Conservation (phyloP, 2,888 invertebrate genomes). For the Andricus quercusramuli region DNA sequence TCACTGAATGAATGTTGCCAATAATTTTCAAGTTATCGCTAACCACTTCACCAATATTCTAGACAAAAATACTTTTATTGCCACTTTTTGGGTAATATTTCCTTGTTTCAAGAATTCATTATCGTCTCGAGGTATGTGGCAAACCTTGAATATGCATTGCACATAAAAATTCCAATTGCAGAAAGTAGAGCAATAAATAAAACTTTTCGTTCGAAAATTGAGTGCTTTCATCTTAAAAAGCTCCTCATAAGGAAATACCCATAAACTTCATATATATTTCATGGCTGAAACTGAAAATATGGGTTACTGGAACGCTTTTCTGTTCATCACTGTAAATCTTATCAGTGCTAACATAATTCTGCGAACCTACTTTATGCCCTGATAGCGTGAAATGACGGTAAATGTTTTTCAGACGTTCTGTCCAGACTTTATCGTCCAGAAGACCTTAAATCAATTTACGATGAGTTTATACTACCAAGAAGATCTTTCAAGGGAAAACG, state of each 20-base stretch:
- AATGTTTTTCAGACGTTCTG: constrained; percentile 1
- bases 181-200: neutral
- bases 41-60: too few species aligned
- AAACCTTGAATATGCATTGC: neutral
- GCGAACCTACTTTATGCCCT: constrained; percentile 1
- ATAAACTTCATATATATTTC: constrained; percentile 1
- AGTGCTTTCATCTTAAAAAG: neutral
- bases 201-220: neutral
- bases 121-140: neutral
- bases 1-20: too few species aligned
- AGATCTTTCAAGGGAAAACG: constrained; percentile 35
- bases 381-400: constrained; percentile 18
- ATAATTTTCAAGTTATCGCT: too few species aligned
- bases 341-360: neutral
- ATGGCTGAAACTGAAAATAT: constrained; percentile 8
- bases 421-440: neutral
- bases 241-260: neutral
- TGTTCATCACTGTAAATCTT: neutral
- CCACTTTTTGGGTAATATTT: neutral
- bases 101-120: neutral
- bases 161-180: neutral
- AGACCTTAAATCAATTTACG: constrained; percentile 12
- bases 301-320: neutral
- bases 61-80: neutral
- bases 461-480: constrained; percentile 19